Evolutionary conservation across 1,140 invertebrate species (phyloP), one percentile per base, ranked within the genome.

Genomic region (Hirudo medicinalis): DNA sequence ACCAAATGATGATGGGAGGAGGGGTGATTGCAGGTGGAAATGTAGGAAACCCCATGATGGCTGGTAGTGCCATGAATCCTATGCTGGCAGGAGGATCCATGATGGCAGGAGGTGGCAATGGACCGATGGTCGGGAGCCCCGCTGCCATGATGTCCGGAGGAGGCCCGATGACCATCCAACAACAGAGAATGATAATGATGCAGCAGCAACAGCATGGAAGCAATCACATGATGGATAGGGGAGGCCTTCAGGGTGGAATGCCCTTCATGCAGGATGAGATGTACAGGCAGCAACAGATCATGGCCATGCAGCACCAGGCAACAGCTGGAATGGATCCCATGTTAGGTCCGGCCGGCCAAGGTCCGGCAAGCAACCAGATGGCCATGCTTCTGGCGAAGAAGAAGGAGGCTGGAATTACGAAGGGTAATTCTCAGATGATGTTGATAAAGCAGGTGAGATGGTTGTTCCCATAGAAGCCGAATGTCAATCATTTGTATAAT

Each of bases 341-440:
- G 73, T 63, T 22, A 54, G 69, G 27, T 54, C 20, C 32, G 72
- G 1, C 49, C n/a, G 17, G 20, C 1, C 22, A 17, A 9, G 57
- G 69, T 20, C 25, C 40, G n/a, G 54, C 49, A 17, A 36, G 25
- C n/a, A 43, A 25, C 36, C 66, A 40, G 25, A 53, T 71, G 49
- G 54, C 27, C 15, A 25, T 43, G 53, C 66, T 68, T 4, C 20
- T 53, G 72, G 73, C 53, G 15, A 54, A 73, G 25, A 57, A 74
- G 27, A 72, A 49, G 13, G n/a, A 68, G 22, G 72, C 66, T 53
- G 88, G 90, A 6, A 49, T 70, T 19, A 54, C 43, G 22, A 70
- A 70, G 69, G 69, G 36, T n/a, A 53, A 53, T 54, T n/a, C 69
- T 53, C 69, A 70, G 25, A 27, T 70, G 19, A 70, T 70, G 69